Percentiles rank a stretch among this genome's conserved stretches.
Conservation (phyloP, 2,113 vertebrate genomes). For the Otolemur garnettii region DNA sequence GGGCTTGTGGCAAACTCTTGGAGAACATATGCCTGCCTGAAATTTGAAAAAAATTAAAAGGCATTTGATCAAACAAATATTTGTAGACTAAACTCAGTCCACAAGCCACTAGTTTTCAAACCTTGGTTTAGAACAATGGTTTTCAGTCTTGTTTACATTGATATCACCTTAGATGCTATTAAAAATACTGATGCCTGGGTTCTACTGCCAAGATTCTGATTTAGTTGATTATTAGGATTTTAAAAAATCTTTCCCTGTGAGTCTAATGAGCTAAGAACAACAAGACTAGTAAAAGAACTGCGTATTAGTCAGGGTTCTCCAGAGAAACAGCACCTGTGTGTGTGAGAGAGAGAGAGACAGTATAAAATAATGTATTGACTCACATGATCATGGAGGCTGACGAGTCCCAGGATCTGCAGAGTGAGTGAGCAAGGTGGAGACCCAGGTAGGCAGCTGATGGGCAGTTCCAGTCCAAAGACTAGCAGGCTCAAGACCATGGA, state of each 20-base stretch:
- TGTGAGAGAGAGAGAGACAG: too few relatives aligned
- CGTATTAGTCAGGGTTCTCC: not conserved
- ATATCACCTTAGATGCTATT: not conserved
- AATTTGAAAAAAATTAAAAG: not conserved
- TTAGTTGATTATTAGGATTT: not conserved
- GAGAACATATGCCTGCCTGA: not conserved
- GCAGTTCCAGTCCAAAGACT: not conserved
- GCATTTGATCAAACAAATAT: not conserved
- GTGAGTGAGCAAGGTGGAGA: not conserved
- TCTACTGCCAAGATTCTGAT: not conserved
- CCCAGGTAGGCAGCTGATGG: not conserved
- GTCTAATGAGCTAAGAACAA: not conserved
- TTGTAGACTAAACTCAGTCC: not conserved
- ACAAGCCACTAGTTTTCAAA: not conserved
- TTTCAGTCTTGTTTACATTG: not conserved
- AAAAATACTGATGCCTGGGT: not conserved
- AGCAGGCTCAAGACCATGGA: not conserved
- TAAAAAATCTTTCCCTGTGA: not conserved
- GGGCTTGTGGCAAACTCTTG: not conserved
- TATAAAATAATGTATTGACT: not conserved
- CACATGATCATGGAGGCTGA: not conserved
- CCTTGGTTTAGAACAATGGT: not conserved
- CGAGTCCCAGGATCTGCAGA: not conserved
- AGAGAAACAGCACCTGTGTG: not conserved
- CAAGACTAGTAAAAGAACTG: not conserved